Evolutionary conservation across 2,888 invertebrate genomes (phyloP).

Genomic region (Caenorhabditis sulstoni): DNA sequence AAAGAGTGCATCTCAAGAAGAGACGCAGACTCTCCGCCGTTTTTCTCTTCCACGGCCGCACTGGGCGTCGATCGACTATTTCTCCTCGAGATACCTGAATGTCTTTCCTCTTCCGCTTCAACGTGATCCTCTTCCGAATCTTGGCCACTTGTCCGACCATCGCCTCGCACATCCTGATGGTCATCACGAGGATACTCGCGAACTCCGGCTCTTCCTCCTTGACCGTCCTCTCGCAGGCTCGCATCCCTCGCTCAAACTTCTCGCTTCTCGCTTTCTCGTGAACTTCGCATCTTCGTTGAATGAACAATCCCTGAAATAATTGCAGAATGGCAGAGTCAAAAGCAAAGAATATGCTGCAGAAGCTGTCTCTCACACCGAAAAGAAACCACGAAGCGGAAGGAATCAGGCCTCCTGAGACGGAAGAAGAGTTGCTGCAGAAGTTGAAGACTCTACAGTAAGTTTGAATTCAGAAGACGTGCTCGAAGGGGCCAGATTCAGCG

Average conservation of each 20-base stretch:
- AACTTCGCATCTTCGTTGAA: slow-evolving; percentile 50
- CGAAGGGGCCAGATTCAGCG: slow-evolving; percentile 2
- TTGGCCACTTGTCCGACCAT: slow-evolving; percentile 44
- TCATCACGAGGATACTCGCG: slow-evolving; percentile 36
- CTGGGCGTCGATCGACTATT: slow-evolving; percentile 27
- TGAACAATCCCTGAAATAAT: slow-evolving; percentile 51
- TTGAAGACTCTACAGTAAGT: slow-evolving; percentile 37
- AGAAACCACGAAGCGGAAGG: slow-evolving; percentile 22
- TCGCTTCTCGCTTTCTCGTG: slow-evolving; percentile 52
- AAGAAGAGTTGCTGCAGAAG: slow-evolving; percentile 29
- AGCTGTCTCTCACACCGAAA: slow-evolving; percentile 44
- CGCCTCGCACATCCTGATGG: slow-evolving; percentile 53
- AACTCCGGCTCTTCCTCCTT: slow-evolving; percentile 40
- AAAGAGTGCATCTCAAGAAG: background rate
- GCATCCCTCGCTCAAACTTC: slow-evolving; percentile 51
- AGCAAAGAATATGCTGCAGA: slow-evolving; percentile 46
- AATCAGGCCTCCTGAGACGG: slow-evolving; percentile 17
- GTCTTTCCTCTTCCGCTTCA: slow-evolving; percentile 42
- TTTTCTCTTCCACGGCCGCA: slow-evolving; percentile 38
- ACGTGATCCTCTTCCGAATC: slow-evolving; percentile 41
- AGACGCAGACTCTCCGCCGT: slow-evolving; percentile 30
- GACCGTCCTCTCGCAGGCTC: slow-evolving; percentile 44
- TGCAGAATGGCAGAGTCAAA: slow-evolving; percentile 42
- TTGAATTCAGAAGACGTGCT: background rate
- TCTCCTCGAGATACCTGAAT: slow-evolving; percentile 27